Percentiles rank a stretch among this genome's conserved stretches.
Conservation (phyloP, 2,797 vertebrate species). For the Sarcoramphus papa region DNA sequence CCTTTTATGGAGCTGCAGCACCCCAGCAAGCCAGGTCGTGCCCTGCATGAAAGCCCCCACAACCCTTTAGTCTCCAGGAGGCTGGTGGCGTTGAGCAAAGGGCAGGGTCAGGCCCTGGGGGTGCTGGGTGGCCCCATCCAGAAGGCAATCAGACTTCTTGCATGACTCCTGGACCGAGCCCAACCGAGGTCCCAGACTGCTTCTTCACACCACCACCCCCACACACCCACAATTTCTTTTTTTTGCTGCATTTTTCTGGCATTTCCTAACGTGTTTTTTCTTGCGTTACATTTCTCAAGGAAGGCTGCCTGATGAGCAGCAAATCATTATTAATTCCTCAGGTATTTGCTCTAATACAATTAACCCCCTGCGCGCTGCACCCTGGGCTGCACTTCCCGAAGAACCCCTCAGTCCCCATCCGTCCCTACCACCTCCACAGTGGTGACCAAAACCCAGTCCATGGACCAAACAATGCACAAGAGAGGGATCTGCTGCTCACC, state of each 20-base stretch:
- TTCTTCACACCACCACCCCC: not conserved
- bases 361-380: not conserved
- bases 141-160: not conserved
- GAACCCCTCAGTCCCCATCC: not conserved
- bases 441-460: not conserved
- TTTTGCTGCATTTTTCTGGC: conserved; percentile 24
- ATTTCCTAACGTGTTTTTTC: conserved; percentile 55
- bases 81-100: not conserved
- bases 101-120: not conserved
- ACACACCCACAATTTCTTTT: not conserved
- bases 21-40: not conserved
- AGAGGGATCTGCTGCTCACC: not conserved
- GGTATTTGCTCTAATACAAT: not conserved
- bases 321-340: conserved; percentile 58
- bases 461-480: accelerated
- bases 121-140: not conserved
- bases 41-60: not conserved
- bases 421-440: not conserved
- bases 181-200: accelerated
- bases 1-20: not conserved
- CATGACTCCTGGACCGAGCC: accelerated
- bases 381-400: not conserved
- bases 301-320: conserved; percentile 29
- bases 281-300: conserved; percentile 5
- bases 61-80: not conserved